Evolutionary conservation across 2,888 invertebrate genomes (phyloP).

Genomic region (Eupithecia tripunctaria): DNA sequence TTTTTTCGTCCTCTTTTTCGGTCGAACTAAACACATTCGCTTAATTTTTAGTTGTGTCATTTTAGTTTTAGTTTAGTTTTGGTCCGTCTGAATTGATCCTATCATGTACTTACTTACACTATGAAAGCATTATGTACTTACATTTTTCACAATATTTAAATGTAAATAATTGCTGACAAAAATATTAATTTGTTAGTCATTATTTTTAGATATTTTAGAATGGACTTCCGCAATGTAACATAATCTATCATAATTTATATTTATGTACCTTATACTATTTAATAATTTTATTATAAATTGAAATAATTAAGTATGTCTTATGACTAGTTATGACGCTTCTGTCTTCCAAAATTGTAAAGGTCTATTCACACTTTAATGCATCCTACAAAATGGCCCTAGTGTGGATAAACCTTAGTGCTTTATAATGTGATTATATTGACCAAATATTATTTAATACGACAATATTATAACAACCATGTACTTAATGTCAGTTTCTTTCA

Average conservation of each 20-base stretch:
- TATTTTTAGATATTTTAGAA: not conserved
- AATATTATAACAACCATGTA: constrained; percentile 48
- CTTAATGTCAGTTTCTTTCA: constrained; percentile 42
- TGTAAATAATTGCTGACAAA: not conserved
- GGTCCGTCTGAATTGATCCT: not conserved
- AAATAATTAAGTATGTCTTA: constrained; percentile 2
- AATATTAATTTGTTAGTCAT: not conserved
- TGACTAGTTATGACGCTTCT: constrained; percentile 35
- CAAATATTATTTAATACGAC: constrained; percentile 56
- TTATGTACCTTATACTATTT: not conserved
- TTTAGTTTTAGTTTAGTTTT: not conserved
- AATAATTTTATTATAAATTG: not conserved
- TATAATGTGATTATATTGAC: constrained; percentile 71
- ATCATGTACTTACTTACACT: not conserved
- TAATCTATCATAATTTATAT: constrained; percentile 6
- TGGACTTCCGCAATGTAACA: not conserved
- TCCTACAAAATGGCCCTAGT: not conserved
- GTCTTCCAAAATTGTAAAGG: constrained; percentile 53
- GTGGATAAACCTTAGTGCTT: constrained; percentile 46
- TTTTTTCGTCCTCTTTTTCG: not conserved
- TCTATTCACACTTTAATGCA: not conserved
- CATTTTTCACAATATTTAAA: not conserved
- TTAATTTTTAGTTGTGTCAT: not conserved
- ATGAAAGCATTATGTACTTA: not conserved
- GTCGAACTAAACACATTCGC: not conserved